These are phyloP conservation scores for Pteronotus mesoamericanus DNA, from an alignment of 2,797 vertebrate species.

Conservation along the genomic window DNA sequence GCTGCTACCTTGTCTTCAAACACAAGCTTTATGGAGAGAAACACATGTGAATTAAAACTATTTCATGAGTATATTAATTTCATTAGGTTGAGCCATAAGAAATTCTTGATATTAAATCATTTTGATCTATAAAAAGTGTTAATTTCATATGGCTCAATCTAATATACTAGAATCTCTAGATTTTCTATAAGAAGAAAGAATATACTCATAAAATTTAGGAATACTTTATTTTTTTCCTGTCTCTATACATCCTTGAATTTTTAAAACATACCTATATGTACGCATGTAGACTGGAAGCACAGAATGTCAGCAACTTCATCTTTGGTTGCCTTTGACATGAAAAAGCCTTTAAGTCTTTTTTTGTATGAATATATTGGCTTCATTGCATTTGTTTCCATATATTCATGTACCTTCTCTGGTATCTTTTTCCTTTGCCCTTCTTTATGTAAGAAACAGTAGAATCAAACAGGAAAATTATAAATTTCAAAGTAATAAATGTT, in stretches of 20 bases:
- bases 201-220: neutral
- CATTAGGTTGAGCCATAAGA: neutral
- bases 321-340: neutral
- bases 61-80: neutral
- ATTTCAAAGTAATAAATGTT: constrained; percentile 8
- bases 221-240: neutral
- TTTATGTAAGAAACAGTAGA: neutral
- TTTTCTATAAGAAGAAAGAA: constrained; percentile 30
- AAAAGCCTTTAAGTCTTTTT: neutral
- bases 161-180: neutral
- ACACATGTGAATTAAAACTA: neutral
- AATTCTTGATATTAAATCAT: neutral
- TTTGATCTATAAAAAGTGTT: neutral
- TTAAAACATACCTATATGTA: neutral
- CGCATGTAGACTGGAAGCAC: neutral
- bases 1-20: neutral
- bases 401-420: neutral
- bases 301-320: neutral
- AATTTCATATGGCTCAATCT: neutral
- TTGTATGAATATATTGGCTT: neutral
- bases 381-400: neutral
- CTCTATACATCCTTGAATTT: neutral
- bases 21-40: neutral
- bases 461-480: neutral
- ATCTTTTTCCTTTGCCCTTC: neutral